Evolutionary conservation across 2,888 invertebrate genomes (phyloP).

Genomic region (Stenchaetothrips biformis): DNA sequence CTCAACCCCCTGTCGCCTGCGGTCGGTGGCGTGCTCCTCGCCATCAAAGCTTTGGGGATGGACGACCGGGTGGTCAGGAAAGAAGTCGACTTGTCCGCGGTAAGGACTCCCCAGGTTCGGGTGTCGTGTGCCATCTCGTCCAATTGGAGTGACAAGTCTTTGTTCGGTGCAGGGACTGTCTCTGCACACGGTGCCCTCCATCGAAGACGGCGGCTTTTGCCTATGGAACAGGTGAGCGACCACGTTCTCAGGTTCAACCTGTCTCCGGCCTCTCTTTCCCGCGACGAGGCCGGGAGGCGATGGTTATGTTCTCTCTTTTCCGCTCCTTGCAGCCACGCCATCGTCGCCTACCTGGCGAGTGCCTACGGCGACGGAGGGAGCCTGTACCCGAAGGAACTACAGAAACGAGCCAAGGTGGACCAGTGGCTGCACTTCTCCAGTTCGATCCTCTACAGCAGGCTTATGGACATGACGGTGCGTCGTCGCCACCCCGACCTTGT

Average conservation of each 20-base stretch:
- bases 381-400: slow-evolving; percentile 70
- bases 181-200: slow-evolving; percentile 75
- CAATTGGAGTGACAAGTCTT: not conserved
- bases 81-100: not conserved
- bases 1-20: not conserved
- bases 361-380: slow-evolving; percentile 71
- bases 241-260: not conserved
- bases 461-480: slow-evolving; percentile 9
- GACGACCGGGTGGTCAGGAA: not conserved
- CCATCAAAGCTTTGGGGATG: not conserved
- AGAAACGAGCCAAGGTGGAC: slow-evolving; percentile 68
- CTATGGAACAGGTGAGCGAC: slow-evolving; percentile 62
- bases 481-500: not conserved
- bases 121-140: not conserved
- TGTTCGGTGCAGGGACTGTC: slow-evolving; percentile 45
- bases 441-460: not conserved
- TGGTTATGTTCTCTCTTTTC: not conserved
- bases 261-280: too few relatives aligned
- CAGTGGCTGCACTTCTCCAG: slow-evolving; percentile 62
- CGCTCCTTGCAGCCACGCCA: slow-evolving; percentile 57
- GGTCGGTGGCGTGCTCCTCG: not conserved
- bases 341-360: slow-evolving; percentile 68
- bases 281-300: not conserved
- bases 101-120: not conserved
- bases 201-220: slow-evolving; percentile 72